These are phyloP conservation scores for Nomada lathburiana DNA, from an alignment of 2,888 invertebrate species.

Conservation along the genomic window DNA sequence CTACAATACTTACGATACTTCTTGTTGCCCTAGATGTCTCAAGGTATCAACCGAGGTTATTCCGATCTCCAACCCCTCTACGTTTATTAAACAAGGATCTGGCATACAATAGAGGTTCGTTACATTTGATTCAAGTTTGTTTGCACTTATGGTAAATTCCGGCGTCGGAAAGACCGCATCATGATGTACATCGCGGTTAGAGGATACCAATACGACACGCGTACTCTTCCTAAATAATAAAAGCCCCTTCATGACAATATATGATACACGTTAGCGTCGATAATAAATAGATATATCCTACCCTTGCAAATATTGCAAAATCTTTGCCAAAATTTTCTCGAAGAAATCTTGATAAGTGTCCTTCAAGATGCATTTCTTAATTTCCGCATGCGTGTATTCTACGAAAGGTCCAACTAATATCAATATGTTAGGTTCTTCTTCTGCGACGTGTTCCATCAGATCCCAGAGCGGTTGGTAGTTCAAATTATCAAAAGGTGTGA, in stretches of 20 bases:
- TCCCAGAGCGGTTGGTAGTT: slow-evolving; percentile 93
- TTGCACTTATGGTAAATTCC: slow-evolving; percentile 87
- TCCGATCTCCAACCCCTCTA: slow-evolving; percentile 92
- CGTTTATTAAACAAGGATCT: slow-evolving; percentile 92
- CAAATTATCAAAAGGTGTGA: slow-evolving; percentile 91
- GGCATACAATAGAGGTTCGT: slow-evolving; percentile 89
- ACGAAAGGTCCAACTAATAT: slow-evolving; percentile 95
- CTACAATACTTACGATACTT: slow-evolving; percentile 88
- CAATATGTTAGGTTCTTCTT: slow-evolving; percentile 91
- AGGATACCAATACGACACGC: slow-evolving; percentile 91
- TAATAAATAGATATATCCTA: slow-evolving; percentile 77
- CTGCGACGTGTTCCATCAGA: slow-evolving; percentile 88
- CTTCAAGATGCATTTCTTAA: slow-evolving; percentile 87
- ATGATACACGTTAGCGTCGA: not conserved
- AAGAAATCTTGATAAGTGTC: slow-evolving; percentile 91
- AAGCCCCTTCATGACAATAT: not conserved
- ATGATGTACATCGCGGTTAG: slow-evolving; percentile 91
- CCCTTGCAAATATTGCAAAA: slow-evolving; percentile 88
- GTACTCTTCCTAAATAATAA: slow-evolving; percentile 86
- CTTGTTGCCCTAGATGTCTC: slow-evolving; percentile 92
- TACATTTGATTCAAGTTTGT: slow-evolving; percentile 80
- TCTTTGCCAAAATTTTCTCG: slow-evolving; percentile 88
- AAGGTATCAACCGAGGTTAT: slow-evolving; percentile 93
- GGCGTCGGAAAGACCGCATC: slow-evolving; percentile 94
- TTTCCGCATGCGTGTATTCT: slow-evolving; percentile 88